Conservation (phyloP, 2,888 invertebrate species). For the Dascillus cervinus region DNA sequence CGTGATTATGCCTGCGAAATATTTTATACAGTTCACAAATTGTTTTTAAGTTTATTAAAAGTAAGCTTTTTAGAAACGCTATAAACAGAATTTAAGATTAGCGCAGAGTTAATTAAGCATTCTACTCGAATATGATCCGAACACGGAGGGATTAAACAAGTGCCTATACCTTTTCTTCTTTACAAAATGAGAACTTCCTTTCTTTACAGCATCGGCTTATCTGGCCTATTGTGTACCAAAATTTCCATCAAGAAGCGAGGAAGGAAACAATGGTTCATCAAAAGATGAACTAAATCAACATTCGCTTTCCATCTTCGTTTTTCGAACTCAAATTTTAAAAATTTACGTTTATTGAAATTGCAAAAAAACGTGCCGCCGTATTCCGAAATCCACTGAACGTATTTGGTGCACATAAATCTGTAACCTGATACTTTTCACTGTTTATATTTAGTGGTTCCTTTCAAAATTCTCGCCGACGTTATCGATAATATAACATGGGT, state of each 20-base stretch:
- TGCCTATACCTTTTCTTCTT: slow-evolving; percentile 18
- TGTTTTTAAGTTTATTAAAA: neutral
- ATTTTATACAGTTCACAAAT: neutral
- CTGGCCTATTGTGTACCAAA: slow-evolving; percentile 34
- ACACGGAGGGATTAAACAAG: slow-evolving; percentile 15
- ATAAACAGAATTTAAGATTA: neutral
- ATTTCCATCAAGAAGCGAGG: slow-evolving; percentile 31
- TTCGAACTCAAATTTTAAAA: too few relatives aligned
- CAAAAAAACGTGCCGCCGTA: neutral
- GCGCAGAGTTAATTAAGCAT: slow-evolving; percentile 13
- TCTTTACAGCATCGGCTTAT: slow-evolving; percentile 28
- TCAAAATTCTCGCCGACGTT: slow-evolving; percentile 13
- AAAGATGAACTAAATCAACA: slow-evolving; percentile 13
- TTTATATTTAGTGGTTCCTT: slow-evolving; percentile 20
- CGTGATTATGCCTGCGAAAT: slow-evolving; percentile 10
- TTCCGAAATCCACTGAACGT: neutral
- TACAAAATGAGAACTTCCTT: slow-evolving; percentile 17
- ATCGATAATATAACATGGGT: neutral
- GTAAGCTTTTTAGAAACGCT: neutral
- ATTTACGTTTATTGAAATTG: slow-evolving; percentile 1
- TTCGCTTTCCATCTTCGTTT: too few relatives aligned
- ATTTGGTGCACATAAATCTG: slow-evolving; percentile 1
- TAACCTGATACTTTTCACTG: slow-evolving; percentile 20
- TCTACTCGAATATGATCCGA: slow-evolving; percentile 16
- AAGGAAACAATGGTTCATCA: slow-evolving; percentile 36